A percentile compares a stretch with the other conserved stretches of the same genome.
These are phyloP conservation scores for Lamellibrachia satsuma DNA, from an alignment of 2,888 invertebrate genomes.

Conservation along the genomic window DNA sequence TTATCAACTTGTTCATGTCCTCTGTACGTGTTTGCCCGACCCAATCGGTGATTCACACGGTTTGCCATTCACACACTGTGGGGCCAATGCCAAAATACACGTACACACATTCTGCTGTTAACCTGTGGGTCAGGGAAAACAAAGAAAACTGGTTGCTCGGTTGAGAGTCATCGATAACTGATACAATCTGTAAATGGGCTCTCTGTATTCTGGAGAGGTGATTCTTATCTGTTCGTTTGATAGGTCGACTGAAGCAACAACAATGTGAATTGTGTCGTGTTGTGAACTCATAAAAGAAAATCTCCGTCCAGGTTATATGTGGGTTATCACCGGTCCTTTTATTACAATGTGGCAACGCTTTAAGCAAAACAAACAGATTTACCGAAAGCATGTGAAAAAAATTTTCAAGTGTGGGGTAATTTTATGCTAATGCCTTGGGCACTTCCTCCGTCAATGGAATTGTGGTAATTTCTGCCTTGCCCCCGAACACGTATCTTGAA, in stretches of 20 bases:
- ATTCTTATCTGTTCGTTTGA: neutral
- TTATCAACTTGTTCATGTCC: neutral
- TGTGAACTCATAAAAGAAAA: neutral
- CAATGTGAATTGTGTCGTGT: neutral
- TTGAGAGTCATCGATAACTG: neutral
- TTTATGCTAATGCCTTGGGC: neutral
- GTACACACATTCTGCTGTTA: neutral
- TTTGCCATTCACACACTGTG: neutral
- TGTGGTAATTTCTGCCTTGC: neutral
- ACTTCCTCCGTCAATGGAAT: constrained; percentile 2
- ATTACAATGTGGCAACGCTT: neutral
- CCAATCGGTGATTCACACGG: neutral
- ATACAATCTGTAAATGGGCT: neutral
- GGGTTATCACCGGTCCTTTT: neutral
- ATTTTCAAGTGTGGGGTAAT: constrained; percentile 8
- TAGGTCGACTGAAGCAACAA: neutral
- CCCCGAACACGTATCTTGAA: neutral
- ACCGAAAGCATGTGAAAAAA: neutral
- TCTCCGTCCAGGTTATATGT: constrained; percentile 17
- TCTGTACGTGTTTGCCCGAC: neutral
- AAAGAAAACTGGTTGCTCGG: constrained; percentile 12
- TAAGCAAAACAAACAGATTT: constrained; percentile 7
- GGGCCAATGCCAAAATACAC: neutral
- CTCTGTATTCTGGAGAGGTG: neutral
- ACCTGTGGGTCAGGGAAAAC: neutral